A percentile compares a stretch with the other conserved stretches of the same genome.
These are phyloP conservation scores for Sebastes matsubarae DNA, from an alignment of 2,797 vertebrate genomes.

Conservation along the genomic window DNA sequence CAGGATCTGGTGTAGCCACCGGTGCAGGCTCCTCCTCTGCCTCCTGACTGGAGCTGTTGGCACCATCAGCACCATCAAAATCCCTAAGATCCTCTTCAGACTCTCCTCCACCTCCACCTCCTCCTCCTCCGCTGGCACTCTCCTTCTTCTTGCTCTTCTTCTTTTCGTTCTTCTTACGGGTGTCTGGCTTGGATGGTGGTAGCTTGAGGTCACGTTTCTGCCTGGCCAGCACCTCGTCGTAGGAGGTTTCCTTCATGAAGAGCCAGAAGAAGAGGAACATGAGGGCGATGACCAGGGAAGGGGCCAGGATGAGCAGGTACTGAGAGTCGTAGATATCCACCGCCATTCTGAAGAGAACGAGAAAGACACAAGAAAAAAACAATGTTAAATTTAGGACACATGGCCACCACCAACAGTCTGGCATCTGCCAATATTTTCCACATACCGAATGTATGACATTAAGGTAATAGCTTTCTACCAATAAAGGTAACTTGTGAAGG, in stretches of 20 bases:
- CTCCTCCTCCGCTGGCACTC: conserved; percentile 82
- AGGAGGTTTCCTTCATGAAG: conserved; percentile 99
- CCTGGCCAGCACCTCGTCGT: conserved; percentile 94
- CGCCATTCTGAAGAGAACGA: conserved; percentile 82
- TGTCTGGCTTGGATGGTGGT: conserved; percentile 84
- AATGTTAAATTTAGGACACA: background rate
- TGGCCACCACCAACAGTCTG: background rate
- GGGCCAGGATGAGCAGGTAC: conserved; percentile 95
- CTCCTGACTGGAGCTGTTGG: conserved; percentile 71
- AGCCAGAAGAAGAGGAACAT: conserved; percentile 99
- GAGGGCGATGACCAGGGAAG: conserved; percentile 92
- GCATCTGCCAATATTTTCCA: background rate
- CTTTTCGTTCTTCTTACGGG: conserved; percentile 94
- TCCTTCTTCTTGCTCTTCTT: conserved; percentile 99
- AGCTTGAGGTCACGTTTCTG: conserved; percentile 93
- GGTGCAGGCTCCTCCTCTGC: conserved; percentile 81
- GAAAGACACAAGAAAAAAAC: conserved; percentile 6
- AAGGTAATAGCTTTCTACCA: background rate
- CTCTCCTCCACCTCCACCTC: conserved; percentile 86
- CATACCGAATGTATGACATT: background rate
- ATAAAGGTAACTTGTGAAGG: background rate
- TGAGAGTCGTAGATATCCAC: conserved; percentile 97
- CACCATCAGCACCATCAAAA: conserved; percentile 86
- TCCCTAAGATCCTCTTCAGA: conserved; percentile 92
- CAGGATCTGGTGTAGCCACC: conserved; percentile 61